Conservation (phyloP, 2,888 invertebrate genomes). For the Melanophora roralis region DNA sequence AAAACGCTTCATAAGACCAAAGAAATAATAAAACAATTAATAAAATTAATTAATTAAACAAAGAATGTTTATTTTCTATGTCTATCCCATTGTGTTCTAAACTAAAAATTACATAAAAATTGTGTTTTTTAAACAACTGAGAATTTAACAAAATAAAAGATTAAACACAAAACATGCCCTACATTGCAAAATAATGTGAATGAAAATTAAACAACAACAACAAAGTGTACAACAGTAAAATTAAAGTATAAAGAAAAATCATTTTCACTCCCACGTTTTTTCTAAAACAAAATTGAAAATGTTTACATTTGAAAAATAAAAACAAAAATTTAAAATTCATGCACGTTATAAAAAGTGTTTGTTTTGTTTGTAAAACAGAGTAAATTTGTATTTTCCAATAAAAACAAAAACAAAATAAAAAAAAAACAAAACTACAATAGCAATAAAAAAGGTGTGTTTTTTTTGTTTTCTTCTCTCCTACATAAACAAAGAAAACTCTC, state of each 20-base stretch:
- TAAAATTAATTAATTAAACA: constrained; percentile 25
- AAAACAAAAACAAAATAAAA: no score
- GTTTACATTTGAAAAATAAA: constrained; percentile 31
- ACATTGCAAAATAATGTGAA: constrained; percentile 55
- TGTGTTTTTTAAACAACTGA: constrained; percentile 13
- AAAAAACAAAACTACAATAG: constrained; percentile 4
- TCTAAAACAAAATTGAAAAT: constrained; percentile 24
- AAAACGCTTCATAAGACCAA: constrained; percentile 13
- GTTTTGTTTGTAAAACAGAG: neutral
- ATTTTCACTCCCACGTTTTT: constrained; percentile 41
- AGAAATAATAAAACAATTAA: constrained; percentile 18
- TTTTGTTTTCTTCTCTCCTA: neutral
- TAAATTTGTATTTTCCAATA: neutral
- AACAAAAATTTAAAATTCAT: neutral
- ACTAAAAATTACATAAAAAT: constrained; percentile 41
- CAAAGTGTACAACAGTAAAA: constrained; percentile 20
- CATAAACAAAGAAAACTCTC: constrained; percentile 29
- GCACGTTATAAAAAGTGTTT: neutral
- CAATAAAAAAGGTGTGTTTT: neutral
- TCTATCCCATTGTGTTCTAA: constrained; percentile 7
- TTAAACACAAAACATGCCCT: constrained; percentile 42
- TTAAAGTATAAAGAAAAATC: constrained; percentile 32
- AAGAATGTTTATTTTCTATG: constrained; percentile 20
- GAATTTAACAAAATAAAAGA: neutral
- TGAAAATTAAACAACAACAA: constrained; percentile 21